Evolutionary conservation across 2,113 vertebrate genomes (phyloP).

Genomic region (Lethenteron reissneri): DNA sequence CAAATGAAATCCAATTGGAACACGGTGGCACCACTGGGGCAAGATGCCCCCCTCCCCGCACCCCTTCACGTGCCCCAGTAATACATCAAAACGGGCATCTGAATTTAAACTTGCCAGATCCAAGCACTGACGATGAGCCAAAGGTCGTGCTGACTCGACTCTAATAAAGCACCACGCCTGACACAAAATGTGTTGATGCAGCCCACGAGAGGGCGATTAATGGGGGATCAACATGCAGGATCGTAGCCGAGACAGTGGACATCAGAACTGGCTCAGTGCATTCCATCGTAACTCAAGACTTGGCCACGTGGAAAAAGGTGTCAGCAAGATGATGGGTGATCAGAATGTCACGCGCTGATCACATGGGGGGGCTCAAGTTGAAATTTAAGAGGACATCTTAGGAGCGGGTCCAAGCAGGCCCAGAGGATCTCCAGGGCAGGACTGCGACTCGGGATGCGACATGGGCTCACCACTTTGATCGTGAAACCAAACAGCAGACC

Average conservation of each 20-base stretch:
- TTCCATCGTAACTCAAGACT: background rate
- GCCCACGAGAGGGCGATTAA: background rate
- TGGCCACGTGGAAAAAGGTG: background rate
- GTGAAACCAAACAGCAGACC: background rate
- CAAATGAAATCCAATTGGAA: background rate
- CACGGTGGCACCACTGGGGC: slow-evolving; percentile 1
- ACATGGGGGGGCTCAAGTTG: background rate
- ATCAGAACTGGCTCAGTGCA: background rate
- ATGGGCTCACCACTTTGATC: background rate
- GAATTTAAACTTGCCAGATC: background rate
- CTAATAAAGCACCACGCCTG: background rate
- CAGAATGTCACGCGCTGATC: background rate
- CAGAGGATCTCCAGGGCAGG: background rate
- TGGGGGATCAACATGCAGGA: background rate
- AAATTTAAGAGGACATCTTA: background rate
- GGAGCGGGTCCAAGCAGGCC: background rate
- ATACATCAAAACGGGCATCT: background rate
- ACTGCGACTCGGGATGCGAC: background rate
- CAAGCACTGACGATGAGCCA: background rate
- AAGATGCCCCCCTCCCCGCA: background rate
- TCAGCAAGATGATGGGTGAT: background rate
- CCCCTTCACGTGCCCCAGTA: background rate
- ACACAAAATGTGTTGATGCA: background rate
- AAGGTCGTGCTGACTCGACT: background rate
- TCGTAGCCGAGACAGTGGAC: background rate